Evolutionary conservation across 2,888 invertebrate species (phyloP).

Genomic region (Andrena hattorfiana): DNA sequence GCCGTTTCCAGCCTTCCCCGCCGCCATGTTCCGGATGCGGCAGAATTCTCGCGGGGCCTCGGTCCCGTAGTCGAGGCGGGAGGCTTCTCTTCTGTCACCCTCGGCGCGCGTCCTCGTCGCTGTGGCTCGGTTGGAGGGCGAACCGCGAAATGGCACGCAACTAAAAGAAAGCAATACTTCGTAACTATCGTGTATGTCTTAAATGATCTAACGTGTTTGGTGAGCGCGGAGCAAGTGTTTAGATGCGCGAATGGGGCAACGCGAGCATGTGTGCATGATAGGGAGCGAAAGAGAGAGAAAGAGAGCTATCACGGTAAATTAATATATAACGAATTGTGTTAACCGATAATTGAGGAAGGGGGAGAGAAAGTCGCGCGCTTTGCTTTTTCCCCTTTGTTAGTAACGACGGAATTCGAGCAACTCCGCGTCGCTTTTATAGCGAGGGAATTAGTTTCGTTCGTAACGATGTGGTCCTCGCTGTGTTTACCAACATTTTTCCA

Average conservation of each 20-base stretch:
- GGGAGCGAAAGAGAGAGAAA: slow-evolving; percentile 62
- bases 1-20: neutral
- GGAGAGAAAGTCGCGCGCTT: slow-evolving; percentile 60
- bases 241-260: neutral
- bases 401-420: slow-evolving; percentile 34
- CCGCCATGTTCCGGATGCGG: neutral
- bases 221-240: slow-evolving; percentile 12
- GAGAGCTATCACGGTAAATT: slow-evolving; percentile 67
- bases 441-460: slow-evolving; percentile 30
- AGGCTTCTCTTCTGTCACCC: slow-evolving; percentile 66
- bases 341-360: slow-evolving; percentile 62
- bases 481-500: slow-evolving; percentile 29
- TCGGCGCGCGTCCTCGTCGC: slow-evolving; percentile 59
- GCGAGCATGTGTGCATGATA: slow-evolving; percentile 50
- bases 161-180: slow-evolving; percentile 91
- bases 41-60: slow-evolving; percentile 37
- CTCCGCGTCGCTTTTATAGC: slow-evolving; percentile 9
- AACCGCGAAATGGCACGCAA: slow-evolving; percentile 83
- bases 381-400: slow-evolving; percentile 21
- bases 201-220: slow-evolving; percentile 50
- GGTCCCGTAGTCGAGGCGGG: slow-evolving; percentile 34
- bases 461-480: slow-evolving; percentile 48
- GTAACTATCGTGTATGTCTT: slow-evolving; percentile 86
- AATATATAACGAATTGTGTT: slow-evolving; percentile 69
- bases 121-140: slow-evolving; percentile 47